Evolutionary conservation across 2,113 vertebrate genomes (phyloP), one percentile per base, ranked within the genome.

Genomic region (Bettongia penicillata): DNA sequence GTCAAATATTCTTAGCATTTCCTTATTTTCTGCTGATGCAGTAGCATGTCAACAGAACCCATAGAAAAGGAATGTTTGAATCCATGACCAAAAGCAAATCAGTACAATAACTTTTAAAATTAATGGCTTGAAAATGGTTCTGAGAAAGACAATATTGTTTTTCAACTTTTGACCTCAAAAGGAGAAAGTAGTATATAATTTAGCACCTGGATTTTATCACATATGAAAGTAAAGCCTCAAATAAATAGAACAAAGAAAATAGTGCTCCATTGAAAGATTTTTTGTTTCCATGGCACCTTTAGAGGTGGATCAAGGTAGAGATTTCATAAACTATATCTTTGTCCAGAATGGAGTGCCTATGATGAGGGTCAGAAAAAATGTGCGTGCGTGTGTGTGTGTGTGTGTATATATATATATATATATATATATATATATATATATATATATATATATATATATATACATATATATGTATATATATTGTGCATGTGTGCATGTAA

Each of bases 1-100:
- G 52, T 53, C 50, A 93, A 91, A 51, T 92, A 90, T 26, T 51
- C 77, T 47, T 93, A n/a, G 51, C 61, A 90, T 95, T 91, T 93
- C 61, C 43, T 93, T 28, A 48, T 0, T 1, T 55, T 89, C 25
- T 28, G 47, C 0, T 77, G 48, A 93, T 55, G 91, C 23, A 37
- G 0, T 43, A 28, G 12, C 90, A 92, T 2, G 1, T 8, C 4
- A 24, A 89, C 93, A 12, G 11, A 94, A 50, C 47, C 84, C 25
- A 68, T 2, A 23, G 48, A 8, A 90, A 90, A 48, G 14, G 90
- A 90, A 51, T 51, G 12, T 10, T 37, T 89, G 8, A 90, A 90
- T 48, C 6, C 3, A 90, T n/a, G 28, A 28, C 3, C 43, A 51
- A 51, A 25, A 22, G 31, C 25, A 93, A 61, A 51, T 52, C 10